Evolutionary conservation across 2,797 vertebrate species (phyloP).

Genomic region (Lycodopsis pacificus): DNA sequence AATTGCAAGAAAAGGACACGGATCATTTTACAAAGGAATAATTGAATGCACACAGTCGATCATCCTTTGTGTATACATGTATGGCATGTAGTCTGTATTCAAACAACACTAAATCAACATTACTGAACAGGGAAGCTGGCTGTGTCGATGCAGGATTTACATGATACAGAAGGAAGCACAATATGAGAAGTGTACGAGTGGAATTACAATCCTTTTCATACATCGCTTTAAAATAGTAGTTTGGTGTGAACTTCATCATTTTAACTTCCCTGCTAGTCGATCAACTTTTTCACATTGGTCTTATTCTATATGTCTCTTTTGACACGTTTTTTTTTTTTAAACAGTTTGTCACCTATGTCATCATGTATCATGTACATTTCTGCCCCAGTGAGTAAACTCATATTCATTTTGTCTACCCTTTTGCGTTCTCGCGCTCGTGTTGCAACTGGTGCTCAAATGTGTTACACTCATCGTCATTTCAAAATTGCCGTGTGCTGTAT

Average conservation of each 20-base stretch:
- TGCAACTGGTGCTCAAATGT: not conserved
- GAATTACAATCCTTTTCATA: not conserved
- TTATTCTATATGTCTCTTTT: not conserved
- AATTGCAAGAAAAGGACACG: not conserved
- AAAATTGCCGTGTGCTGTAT: not conserved
- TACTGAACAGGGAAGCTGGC: constrained; percentile 2
- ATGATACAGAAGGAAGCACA: not conserved
- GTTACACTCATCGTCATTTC: not conserved
- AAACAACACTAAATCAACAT: constrained; percentile 28
- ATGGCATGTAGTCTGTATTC: not conserved
- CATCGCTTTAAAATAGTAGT: not conserved
- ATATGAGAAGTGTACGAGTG: not conserved
- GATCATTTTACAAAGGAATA: constrained; percentile 2
- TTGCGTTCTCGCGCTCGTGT: not conserved
- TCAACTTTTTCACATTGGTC: not conserved
- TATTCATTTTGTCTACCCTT: not conserved
- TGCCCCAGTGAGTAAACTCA: constrained; percentile 12
- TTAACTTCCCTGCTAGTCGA: not conserved
- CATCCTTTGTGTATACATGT: not conserved
- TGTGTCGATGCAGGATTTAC: not conserved
- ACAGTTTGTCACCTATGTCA: constrained; percentile 13
- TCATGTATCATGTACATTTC: not conserved
- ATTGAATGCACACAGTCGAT: not conserved
- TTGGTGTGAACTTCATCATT: not conserved
- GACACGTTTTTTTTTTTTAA: not conserved